Evolutionary conservation across 2,888 invertebrate species (phyloP).

Genomic region (Lithodes maja): DNA sequence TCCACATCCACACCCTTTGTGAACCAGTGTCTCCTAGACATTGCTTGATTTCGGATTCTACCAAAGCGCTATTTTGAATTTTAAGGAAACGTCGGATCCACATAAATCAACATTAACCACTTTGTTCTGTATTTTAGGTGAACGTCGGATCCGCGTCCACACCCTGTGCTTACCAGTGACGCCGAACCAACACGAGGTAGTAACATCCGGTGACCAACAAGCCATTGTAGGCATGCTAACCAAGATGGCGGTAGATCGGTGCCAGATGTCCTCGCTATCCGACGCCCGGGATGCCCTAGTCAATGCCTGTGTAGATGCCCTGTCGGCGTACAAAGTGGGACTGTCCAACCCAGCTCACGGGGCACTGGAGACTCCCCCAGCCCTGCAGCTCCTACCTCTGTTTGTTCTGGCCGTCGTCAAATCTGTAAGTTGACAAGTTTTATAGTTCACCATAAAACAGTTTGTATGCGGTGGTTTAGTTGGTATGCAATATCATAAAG

Average conservation of each 20-base stretch:
- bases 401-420: constrained; percentile 93
- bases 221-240: constrained; percentile 93
- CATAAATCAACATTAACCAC: too few relatives aligned
- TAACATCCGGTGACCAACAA: constrained; percentile 93
- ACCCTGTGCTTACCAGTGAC: constrained; percentile 96
- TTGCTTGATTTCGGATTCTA: too few relatives aligned
- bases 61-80: too few relatives aligned
- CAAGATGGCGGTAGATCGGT: constrained; percentile 98
- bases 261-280: constrained; percentile 86
- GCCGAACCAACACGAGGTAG: constrained; percentile 87
- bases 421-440: constrained; percentile 73
- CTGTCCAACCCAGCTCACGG: constrained; percentile 76
- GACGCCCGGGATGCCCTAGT: constrained; percentile 98
- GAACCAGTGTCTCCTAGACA: too few relatives aligned
- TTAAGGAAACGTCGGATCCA: too few relatives aligned
- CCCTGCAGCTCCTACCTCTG: constrained; percentile 88
- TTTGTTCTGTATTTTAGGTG: constrained; percentile 78
- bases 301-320: constrained; percentile 93
- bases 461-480: too few relatives aligned
- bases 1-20: too few relatives aligned
- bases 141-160: constrained; percentile 97
- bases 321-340: constrained; percentile 83
- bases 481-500: too few relatives aligned
- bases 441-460: too few relatives aligned
- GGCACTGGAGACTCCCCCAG: constrained; percentile 84